These are phyloP conservation scores for Cordilura impudica DNA, from an alignment of 2,888 invertebrate species.

Conservation along the genomic window DNA sequence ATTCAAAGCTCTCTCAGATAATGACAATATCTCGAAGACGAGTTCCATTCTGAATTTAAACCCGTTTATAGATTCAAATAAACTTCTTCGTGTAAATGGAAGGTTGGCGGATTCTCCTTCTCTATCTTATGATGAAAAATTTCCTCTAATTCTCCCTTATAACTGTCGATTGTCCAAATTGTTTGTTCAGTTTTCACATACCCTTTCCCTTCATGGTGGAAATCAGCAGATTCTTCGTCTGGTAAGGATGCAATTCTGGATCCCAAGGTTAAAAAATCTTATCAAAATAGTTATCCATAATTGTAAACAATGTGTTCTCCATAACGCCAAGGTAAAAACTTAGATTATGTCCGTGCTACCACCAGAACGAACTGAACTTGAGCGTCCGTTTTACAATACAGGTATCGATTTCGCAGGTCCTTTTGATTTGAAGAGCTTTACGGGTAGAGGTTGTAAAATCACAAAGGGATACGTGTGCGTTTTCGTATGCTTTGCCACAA, in stretches of 20 bases:
- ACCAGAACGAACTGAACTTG: background rate
- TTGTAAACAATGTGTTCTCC: background rate
- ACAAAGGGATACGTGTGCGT: constrained; percentile 10
- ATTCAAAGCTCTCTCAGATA: too few species aligned
- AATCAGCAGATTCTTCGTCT: background rate
- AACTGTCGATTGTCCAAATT: background rate
- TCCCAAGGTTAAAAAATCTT: background rate
- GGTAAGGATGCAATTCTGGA: background rate
- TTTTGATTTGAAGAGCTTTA: background rate
- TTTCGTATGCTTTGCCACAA: background rate
- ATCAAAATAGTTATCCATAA: background rate
- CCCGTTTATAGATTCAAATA: background rate
- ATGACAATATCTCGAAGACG: too few species aligned
- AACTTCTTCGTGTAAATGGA: background rate
- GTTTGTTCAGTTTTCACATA: background rate
- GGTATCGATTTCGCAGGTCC: background rate
- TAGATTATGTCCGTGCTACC: constrained; percentile 1
- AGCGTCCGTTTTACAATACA: background rate
- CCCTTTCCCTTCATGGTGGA: background rate
- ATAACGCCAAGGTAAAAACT: background rate
- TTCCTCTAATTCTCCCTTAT: background rate
- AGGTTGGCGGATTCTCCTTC: background rate
- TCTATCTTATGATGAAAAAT: background rate
- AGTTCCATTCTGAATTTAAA: background rate
- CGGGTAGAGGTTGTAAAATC: background rate